Evolutionary conservation across 2,113 vertebrate genomes (phyloP).

Genomic region (Hoplias malabaricus): DNA sequence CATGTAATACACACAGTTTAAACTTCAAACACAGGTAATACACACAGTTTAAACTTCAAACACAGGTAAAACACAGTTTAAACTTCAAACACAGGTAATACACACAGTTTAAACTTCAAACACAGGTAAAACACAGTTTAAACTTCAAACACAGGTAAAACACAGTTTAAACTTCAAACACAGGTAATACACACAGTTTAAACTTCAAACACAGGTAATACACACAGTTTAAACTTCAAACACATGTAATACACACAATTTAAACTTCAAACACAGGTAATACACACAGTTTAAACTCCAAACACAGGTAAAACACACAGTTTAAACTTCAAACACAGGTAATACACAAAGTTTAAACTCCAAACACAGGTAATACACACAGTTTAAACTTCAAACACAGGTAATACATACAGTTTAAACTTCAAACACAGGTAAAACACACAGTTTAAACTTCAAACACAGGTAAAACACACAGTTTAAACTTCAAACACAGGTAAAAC

Average conservation of each 20-base stretch:
- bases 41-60: neutral
- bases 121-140: slow-evolving; percentile 49
- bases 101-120: slow-evolving; percentile 46
- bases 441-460: too few species aligned
- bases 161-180: neutral
- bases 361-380: neutral
- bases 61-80: too few species aligned
- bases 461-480: slow-evolving; percentile 59
- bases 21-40: neutral
- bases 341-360: too few species aligned
- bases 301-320: neutral
- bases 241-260: neutral
- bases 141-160: neutral
- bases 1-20: neutral
- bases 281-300: neutral
- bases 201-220: neutral
- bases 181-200: neutral
- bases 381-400: neutral
- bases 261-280: neutral
- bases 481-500: neutral
- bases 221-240: neutral
- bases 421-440: neutral
- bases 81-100: neutral
- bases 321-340: neutral
- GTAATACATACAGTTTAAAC: too few species aligned